Evolutionary conservation across 2,888 invertebrate species (phyloP), one percentile per base, ranked within the genome.

Genomic region (Ectemnius continuus): DNA sequence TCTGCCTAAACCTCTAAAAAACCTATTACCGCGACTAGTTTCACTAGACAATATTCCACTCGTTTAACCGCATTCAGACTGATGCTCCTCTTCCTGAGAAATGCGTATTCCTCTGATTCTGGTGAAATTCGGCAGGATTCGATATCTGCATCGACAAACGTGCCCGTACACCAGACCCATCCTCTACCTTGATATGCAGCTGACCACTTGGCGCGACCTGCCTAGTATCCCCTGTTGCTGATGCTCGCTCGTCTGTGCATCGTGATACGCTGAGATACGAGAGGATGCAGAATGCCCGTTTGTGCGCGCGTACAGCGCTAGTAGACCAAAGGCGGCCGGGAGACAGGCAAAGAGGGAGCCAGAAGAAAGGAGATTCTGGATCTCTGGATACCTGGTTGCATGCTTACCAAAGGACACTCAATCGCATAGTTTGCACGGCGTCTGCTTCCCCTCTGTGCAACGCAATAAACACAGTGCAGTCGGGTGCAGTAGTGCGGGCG

Each of bases 51-150:
- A 63, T 83, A 80, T 82, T 84, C 76, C 78, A 77, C 78, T 80
- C 67, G 82, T 81, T 86, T 86, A 87, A 87, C 87, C 87, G 84
- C 80, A 85, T 87, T 84, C 80, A 85, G 86, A 86, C 84, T 82
- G 62, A 78, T 83, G 77, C 79, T 52, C 67, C 61, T 64, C 56
- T 69, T 63, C 26, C 36, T 36, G 36, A 73, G 76, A 75, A 83
- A 86, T 84, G 83, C 81, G 82, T 83, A 84, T 86, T 87, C 79
- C 87, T 84, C 84, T 83, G 84, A 87, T 86, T 87, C 84, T 81
- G 70, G 77, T 70, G 65, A 61, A 16, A n/a, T 36, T 52, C 67
- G 58, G 67, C 70, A 26, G 73, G 58, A 3, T 47, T 26, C 23
- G 28, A 48, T 20, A 4, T 45, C 14, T 4, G n/a, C 26, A 14